Evolutionary conservation across 2,797 vertebrate genomes (phyloP).

Genomic region (Steatocranus sp.): DNA sequence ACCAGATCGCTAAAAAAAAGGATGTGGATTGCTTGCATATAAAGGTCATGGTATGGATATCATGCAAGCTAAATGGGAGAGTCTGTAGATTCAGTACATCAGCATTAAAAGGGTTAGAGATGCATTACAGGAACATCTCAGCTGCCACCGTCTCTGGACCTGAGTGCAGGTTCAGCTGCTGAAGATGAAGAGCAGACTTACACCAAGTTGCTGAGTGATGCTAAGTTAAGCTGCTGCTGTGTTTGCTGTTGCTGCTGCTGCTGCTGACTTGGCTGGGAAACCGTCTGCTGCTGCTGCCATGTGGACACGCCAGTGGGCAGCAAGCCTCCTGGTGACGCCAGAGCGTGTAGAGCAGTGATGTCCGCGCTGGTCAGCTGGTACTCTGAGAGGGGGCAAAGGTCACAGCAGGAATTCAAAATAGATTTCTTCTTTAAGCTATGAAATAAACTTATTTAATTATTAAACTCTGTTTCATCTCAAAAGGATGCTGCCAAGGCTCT

Average conservation of each 20-base stretch:
- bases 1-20: slow-evolving; percentile 39
- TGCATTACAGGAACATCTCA: not conserved
- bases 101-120: not conserved
- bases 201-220: slow-evolving; percentile 93
- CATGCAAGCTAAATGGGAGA: slow-evolving; percentile 55
- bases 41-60: slow-evolving; percentile 58
- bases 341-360: slow-evolving; percentile 90
- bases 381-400: slow-evolving; percentile 68
- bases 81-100: slow-evolving; percentile 1
- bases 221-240: slow-evolving; percentile 78
- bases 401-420: not conserved
- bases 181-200: slow-evolving; percentile 67
- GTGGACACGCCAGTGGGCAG: slow-evolving; percentile 87
- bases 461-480: not conserved
- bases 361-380: slow-evolving; percentile 97
- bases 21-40: slow-evolving; percentile 53
- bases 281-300: slow-evolving; percentile 88
- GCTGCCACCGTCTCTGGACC: not conserved
- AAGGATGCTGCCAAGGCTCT: not conserved
- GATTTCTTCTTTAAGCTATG: not conserved
- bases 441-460: not conserved
- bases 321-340: slow-evolving; percentile 87
- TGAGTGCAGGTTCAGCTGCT: not conserved
- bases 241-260: slow-evolving; percentile 37
- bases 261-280: slow-evolving; percentile 83